These are phyloP conservation scores for Rhamphomyia laevipes DNA, from an alignment of 2,888 invertebrate species.

Conservation along the genomic window DNA sequence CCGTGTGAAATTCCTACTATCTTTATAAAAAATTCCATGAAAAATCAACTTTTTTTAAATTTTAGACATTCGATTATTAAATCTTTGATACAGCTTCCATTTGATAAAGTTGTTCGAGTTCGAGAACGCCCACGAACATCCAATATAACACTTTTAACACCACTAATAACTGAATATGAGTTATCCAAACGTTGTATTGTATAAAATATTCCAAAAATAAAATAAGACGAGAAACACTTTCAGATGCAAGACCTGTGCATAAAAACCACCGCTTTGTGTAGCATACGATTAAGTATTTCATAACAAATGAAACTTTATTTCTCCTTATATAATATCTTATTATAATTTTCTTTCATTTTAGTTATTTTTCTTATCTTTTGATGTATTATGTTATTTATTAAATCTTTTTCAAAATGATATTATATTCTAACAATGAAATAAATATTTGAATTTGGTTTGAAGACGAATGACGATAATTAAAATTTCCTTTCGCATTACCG, in stretches of 20 bases:
- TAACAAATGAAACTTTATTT: too few species aligned
- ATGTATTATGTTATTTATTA: too few species aligned
- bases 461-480: too few species aligned
- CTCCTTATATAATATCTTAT: too few species aligned
- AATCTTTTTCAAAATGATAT: too few species aligned
- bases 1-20: conserved; percentile 11
- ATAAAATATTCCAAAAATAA: conserved; percentile 5
- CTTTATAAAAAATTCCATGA: conserved; percentile 7
- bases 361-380: too few species aligned
- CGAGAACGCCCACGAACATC: not conserved
- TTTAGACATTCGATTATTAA: conserved; percentile 1
- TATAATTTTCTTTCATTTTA: too few species aligned
- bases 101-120: not conserved
- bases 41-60: conserved; percentile 3
- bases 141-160: not conserved
- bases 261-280: conserved; percentile 8
- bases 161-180: not conserved
- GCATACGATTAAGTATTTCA: too few species aligned
- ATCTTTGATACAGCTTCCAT: conserved; percentile 2
- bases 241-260: conserved; percentile 8
- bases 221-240: conserved; percentile 9
- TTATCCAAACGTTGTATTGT: not conserved
- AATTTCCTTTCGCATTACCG: too few species aligned
- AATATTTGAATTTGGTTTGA: too few species aligned
- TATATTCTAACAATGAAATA: too few species aligned